Percentiles rank a stretch among this genome's conserved stretches.
These are phyloP conservation scores for Plotosus lineatus DNA, from an alignment of 2,113 vertebrate species.

Conservation along the genomic window DNA sequence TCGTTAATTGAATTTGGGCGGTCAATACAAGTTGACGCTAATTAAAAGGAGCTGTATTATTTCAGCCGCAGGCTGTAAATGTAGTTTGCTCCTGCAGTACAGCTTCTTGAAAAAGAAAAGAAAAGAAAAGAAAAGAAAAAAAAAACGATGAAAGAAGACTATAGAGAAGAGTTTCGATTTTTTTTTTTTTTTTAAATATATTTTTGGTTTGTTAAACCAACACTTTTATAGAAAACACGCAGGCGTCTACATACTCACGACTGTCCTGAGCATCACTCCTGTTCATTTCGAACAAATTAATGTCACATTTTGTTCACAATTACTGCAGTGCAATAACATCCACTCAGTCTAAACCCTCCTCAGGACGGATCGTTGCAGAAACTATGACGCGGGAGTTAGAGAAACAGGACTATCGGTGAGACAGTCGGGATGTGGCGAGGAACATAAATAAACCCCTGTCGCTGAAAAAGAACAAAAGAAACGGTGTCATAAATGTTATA, in stretches of 20 bases:
- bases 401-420: constrained; percentile 4
- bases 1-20: constrained; percentile 36
- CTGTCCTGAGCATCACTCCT: constrained; percentile 26
- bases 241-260: constrained; percentile 50
- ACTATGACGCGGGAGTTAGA: neutral
- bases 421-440: constrained; percentile 26
- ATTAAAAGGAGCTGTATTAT: neutral
- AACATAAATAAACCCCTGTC: constrained; percentile 37
- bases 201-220: neutral
- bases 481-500: constrained; percentile 6
- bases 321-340: constrained; percentile 31
- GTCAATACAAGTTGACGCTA: neutral
- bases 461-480: constrained; percentile 34
- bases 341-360: constrained; percentile 25
- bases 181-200: no score
- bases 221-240: neutral
- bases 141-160: neutral
- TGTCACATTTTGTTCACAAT: constrained; percentile 36
- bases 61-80: neutral
- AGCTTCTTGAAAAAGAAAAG: neutral
- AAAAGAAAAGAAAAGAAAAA: no score
- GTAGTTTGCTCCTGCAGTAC: neutral
- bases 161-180: neutral
- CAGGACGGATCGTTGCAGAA: neutral
- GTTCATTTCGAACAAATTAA: constrained; percentile 7